Percentiles rank a stretch among this genome's conserved stretches.
These are phyloP conservation scores for Euphysa ruthae DNA, from an alignment of 30 jellyfish, hydroid and myxozoan species.

Conservation along the genomic window DNA sequence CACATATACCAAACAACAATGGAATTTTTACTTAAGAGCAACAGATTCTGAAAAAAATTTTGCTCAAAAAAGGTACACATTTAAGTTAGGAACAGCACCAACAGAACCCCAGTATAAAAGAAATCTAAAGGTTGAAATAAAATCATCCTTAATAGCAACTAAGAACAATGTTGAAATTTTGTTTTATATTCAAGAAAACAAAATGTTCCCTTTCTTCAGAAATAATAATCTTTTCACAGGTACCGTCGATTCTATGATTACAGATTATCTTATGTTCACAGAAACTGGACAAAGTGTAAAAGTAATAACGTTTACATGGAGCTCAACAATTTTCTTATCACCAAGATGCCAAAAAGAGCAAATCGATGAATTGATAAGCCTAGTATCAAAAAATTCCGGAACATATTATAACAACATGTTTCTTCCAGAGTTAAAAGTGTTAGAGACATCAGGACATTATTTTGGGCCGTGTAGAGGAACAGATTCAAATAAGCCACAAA, in stretches of 20 bases:
- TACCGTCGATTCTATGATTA: background rate
- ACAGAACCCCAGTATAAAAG: background rate
- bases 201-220: background rate
- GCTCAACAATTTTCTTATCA: no score
- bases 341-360: no score
- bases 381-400: constrained; percentile 27
- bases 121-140: background rate
- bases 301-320: no score
- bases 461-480: constrained; percentile 24
- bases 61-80: constrained; percentile 6
- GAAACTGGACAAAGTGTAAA: constrained; percentile 29
- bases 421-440: constrained; percentile 42
- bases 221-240: no score
- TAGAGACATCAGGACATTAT: background rate
- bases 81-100: constrained; percentile 4
- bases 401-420: constrained; percentile 31
- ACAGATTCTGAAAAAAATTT: constrained; percentile 38
- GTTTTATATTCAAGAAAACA: constrained; percentile 34
- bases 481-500: constrained; percentile 40
- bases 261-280: constrained; percentile 15
- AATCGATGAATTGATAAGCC: constrained; percentile 13
- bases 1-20: constrained; percentile 8
- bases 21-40: constrained; percentile 46
- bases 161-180: constrained; percentile 41
- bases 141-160: background rate